Conservation (phyloP, 2,113 vertebrate genomes). For the Perca fluviatilis region DNA sequence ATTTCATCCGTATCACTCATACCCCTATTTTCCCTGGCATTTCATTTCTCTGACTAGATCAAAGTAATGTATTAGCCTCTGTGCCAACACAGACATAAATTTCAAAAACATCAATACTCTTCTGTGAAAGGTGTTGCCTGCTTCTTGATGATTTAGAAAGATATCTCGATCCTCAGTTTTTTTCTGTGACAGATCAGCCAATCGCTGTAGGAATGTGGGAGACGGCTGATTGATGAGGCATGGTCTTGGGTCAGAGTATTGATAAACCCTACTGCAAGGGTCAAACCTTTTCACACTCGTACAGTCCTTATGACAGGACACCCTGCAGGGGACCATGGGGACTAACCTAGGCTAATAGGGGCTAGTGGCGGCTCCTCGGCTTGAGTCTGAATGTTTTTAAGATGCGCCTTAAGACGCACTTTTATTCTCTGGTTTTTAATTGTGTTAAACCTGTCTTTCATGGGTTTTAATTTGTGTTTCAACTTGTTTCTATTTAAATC, state of each 20-base stretch:
- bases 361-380: too few species aligned
- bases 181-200: constrained; percentile 41
- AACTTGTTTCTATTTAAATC: too few species aligned
- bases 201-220: constrained; percentile 31
- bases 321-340: not conserved
- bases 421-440: too few species aligned
- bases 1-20: constrained; percentile 19
- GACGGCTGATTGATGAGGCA: constrained; percentile 47
- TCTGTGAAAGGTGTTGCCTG: constrained; percentile 31
- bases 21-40: constrained; percentile 21
- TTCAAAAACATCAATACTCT: constrained; percentile 60
- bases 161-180: constrained; percentile 16
- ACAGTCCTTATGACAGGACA: constrained; percentile 20
- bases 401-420: too few species aligned
- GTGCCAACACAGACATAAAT: constrained; percentile 54
- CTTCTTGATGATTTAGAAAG: constrained; percentile 43
- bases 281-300: constrained; percentile 44
- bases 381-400: too few species aligned
- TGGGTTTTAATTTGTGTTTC: too few species aligned
- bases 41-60: constrained; percentile 54
- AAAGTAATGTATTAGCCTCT: constrained; percentile 58
- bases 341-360: too few species aligned
- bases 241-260: constrained; percentile 54
- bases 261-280: constrained; percentile 45
- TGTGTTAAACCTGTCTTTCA: too few species aligned